Base-by-base conservation (phyloP, 2,113 vertebrate species). In the Carlito syrichta region DNA sequence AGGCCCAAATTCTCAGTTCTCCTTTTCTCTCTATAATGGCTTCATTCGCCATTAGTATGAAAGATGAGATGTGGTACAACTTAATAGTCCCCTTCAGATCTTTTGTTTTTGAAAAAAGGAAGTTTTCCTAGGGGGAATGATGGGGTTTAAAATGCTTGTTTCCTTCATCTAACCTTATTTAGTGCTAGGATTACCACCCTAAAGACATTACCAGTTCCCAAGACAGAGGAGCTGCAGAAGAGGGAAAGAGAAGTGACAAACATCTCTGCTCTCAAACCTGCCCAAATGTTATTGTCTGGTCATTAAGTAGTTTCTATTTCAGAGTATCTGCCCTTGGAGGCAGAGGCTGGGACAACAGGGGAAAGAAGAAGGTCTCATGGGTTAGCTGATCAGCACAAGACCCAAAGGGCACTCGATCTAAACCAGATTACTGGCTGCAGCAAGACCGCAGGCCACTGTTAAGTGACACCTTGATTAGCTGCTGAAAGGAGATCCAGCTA, bases 121-220 rank as follows among this genome's bases (percentile, higher is more conserved):
- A 95, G 94, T 95, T 98, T 98, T 98, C 97, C 89, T 79, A 94
- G 92, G 96, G 60, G 73, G 43, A n/a, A 81, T 98, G 97, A 96
- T 89, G 19, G 87, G 93, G 94, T 99, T 99, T 99, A 98, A 98
- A 99, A 99, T 99, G 99, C 99, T 99, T 99, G 98, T 99, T 99
- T 99, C 99, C 99, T 99, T 99, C 99, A 96, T 19, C 98, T 99
- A 99, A 99, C 99, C 98, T 99, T 98, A 99, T 99, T 99, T 99
- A 99, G 98, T 98, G 99, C 99, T 99, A 99, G 99, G 98, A 99
- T 99, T 99, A 99, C 99, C 25, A 85, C 97, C 91, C 99, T 99
- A 99, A 99, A 99, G 97, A 98, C 99, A 99, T 99, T 99, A 99
- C 98, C 97, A 98, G 98, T 99, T 99, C 99, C 99, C 99, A 99